Evolutionary conservation across 2,797 vertebrate species (phyloP).

Genomic region (Emys orbicularis): DNA sequence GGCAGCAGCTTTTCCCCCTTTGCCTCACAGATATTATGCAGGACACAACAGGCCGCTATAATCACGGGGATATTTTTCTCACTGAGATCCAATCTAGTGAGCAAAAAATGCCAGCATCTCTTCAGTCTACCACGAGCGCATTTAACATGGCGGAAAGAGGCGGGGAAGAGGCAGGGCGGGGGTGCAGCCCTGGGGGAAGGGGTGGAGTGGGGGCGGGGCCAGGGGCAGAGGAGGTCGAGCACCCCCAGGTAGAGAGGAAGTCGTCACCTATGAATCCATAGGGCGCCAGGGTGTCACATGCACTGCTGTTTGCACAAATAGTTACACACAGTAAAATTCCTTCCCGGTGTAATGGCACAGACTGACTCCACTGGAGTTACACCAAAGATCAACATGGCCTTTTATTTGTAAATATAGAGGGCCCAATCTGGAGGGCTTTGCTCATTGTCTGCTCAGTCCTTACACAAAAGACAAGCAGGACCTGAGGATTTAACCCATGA

Average conservation of each 20-base stretch:
- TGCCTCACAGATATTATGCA: neutral
- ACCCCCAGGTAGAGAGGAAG: too few relatives aligned
- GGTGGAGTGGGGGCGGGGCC: too few relatives aligned
- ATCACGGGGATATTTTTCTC: neutral
- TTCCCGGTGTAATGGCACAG: too few relatives aligned
- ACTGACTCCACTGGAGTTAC: neutral
- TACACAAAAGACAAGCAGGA: neutral
- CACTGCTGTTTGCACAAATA: neutral
- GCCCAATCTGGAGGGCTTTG: neutral
- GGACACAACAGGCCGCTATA: neutral
- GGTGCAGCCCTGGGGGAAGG: too few relatives aligned
- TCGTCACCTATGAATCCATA: too few relatives aligned
- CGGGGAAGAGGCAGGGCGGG: too few relatives aligned
- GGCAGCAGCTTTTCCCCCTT: neutral
- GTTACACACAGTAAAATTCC: neutral
- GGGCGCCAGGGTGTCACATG: neutral
- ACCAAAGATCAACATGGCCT: neutral
- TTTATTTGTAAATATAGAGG: too few relatives aligned
- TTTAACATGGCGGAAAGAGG: neutral
- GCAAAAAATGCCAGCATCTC: neutral
- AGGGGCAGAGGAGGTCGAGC: too few relatives aligned
- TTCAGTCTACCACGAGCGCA: neutral
- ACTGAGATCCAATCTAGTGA: neutral
- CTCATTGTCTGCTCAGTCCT: neutral
- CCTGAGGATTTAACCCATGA: neutral